Evolutionary conservation across 1,140 invertebrate species (phyloP), one percentile per base, ranked within the genome.

Genomic region (Copidosoma floridanum): DNA sequence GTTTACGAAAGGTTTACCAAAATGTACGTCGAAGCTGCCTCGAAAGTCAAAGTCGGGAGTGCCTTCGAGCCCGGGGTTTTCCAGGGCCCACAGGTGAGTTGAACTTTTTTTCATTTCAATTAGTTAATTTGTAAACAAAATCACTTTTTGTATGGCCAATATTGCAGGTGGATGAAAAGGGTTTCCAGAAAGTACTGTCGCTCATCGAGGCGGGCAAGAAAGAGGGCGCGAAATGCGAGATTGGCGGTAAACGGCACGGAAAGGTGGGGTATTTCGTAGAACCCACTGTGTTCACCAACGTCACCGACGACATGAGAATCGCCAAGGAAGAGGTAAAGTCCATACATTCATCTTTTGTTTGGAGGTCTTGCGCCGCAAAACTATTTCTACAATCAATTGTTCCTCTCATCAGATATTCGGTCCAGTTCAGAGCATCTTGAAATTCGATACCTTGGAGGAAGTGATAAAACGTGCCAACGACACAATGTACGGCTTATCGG

Each of bases 401-500:
- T 32, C 12, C 29, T 0, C 6, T 32, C 29, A 6, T 32, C 29
- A 88, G 83, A 89, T 90, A 65, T 89, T 89, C 75, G 88, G 88
- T n/a, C 88, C 88, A 21, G 88, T 90, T 8, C 84, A 86, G 74
- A 81, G 81, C 44, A 85, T 89, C 32, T 70, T 88, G 12, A 87
- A 87, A 73, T 97, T 97, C 71, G 88, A 90, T 38, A 88, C 85
- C 11, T 77, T 95, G 40, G 92, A 97, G 1, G 94, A 97, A 77
- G 87, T 93, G 0, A 88, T 97, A 27, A 86, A 91, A 62, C 82
- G 93, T 53, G 89, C 93, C 1, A 96, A 97, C 73, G 84, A 89
- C 65, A 92, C 92, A 2, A 82, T 84, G 40, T 98, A 95, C 73
- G 94, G 95, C 3, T 82, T 98, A 10, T 94, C 90, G 7, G 89